Base-by-base conservation (phyloP, 2,113 vertebrate genomes). In the Axis porcinus region DNA sequence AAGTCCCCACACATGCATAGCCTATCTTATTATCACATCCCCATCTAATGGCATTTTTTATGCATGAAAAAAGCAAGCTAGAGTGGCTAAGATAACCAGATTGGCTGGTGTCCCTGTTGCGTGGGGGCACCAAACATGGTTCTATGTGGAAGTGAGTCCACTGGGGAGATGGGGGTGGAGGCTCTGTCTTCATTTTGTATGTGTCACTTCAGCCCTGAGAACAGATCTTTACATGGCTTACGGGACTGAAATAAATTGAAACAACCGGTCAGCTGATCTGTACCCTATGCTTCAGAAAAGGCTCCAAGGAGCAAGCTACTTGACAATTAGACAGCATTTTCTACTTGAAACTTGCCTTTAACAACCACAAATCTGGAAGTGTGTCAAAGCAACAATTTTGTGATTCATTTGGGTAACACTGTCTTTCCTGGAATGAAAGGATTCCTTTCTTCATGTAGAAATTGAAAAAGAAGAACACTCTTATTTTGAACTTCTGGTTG, bases 361-460 rank as follows among this genome's bases (percentile, higher is more conserved):
- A 95, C 94, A 86, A 95, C 96, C 91, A 91, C 94, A 97, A 54
- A 96, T 97, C 92, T 90, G 79, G 62, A 97, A 96, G 88, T 67
- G 70, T 95, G 94, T 95, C 97, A 97, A 64, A 97, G 89, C 70
- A 95, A 78, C 76, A 89, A n/a, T 86, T 86, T 74, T 94, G 95
- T 96, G 97, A 97, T 97, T 97, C 97, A 96, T 95, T 84, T 92
- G 87, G 54, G 89, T 96, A 95, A 94, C 33, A 91, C 88, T 95
- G 36, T 94, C 85, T 97, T 97, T 97, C 97, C 76, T 95, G 94
- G 94, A 95, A 97, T 93, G 96, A 97, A 97, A 96, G 60, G n/a
- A 94, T 94, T 97, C 28, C 90, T 97, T 97, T 98, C 47, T 97
- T 97, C 95, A 94, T 67, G 92, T 86, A 96, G 94, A 97, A 97